Base-by-base conservation (phyloP, 1,140 invertebrate species). In the Conopomorpha cramerella region DNA sequence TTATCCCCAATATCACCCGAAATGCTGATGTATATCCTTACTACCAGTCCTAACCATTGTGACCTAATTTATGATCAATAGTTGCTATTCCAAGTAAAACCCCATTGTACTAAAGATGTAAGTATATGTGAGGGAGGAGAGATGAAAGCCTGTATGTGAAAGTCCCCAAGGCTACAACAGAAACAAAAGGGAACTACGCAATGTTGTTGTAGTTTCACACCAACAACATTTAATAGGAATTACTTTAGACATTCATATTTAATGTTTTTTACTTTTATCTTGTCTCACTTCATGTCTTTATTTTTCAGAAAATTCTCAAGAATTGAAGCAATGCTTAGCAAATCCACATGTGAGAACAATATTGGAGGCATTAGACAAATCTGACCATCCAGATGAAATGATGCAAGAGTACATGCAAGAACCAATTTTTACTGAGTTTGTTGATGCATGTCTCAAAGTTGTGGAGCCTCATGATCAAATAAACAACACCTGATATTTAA, bases 371-470 rank as follows among this genome's bases (percentile, higher is more conserved):
- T 67, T 91, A 46, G 73, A 87, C 30, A 76, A 68, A 10, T 77
- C 82, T 26, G 38, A 68, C 26, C 67, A 86, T 67, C 83, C 87
- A 7, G 82, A 81, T 27, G 46, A 66, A 30, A 70, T 83, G 14
- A 84, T 91, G 40, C 79, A 83, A 34, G 59, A 80, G 48, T 88
- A 86, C 16, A 91, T 92, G 89, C 78, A 80, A 36, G 87, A 91
- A 61, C 86, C 88, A 16, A 83, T 90, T 45, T 92, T 92, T 70
- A 81, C 83, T 8, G 88, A 91, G 68, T 84, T 91, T 68, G 88
- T 85, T 19, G 86, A 90, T 74, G 83, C 81, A 17, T 91, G 88
- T 66, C 73, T 91, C 15, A 84, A 82, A 68, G 57, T 86, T 47
- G 81, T 90, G 2, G 82, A 88, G 56, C 48, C 61, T n/a, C 15